phyloP scores from a whole-genome alignment of 2,888 invertebrate species.

The Thereva nobilitata region DNA sequence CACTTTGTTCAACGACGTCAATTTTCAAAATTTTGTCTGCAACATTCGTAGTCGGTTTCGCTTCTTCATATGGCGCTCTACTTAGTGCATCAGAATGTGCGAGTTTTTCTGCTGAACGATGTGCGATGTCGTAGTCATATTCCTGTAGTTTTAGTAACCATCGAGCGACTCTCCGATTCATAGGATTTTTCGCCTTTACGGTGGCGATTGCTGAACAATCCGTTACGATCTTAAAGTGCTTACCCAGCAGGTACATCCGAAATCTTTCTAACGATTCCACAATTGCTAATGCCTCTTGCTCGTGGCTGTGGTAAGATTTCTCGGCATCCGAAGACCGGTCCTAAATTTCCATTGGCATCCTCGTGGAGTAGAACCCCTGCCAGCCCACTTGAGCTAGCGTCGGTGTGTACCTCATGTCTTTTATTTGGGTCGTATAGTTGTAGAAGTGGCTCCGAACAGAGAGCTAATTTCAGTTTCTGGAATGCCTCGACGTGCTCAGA shows the following conservation, averaged over 20 bases:
- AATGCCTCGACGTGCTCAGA: slow-evolving; percentile 35
- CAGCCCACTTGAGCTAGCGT: slow-evolving; percentile 49
- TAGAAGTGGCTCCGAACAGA: slow-evolving; percentile 45
- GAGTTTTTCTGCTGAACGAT: slow-evolving; percentile 46
- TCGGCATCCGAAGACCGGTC: slow-evolving; percentile 50
- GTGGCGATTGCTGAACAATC: slow-evolving; percentile 50
- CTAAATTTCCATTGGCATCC: slow-evolving; percentile 28
- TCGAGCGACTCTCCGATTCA: slow-evolving; percentile 47
- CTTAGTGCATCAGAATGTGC: slow-evolving; percentile 50
- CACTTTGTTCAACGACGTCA: not conserved
- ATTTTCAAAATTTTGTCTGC: not conserved
- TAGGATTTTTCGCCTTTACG: slow-evolving; percentile 46
- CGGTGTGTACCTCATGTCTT: slow-evolving; percentile 50
- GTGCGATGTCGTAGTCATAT: slow-evolving; percentile 40
- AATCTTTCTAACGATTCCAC: slow-evolving; percentile 44
- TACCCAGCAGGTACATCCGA: slow-evolving; percentile 50
- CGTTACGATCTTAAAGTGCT: slow-evolving; percentile 47
- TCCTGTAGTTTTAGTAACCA: slow-evolving; percentile 46
- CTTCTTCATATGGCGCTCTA: slow-evolving; percentile 42
- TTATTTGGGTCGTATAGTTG: slow-evolving; percentile 44
- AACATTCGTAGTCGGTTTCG: slow-evolving; percentile 25
- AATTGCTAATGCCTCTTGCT: slow-evolving; percentile 50
- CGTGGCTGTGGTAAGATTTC: slow-evolving; percentile 50
- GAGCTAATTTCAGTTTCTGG: slow-evolving; percentile 40
- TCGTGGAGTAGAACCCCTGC: slow-evolving; percentile 50